These are phyloP conservation scores for Nettapus auritus DNA, from an alignment of 2,113 vertebrate species.

Conservation along the genomic window DNA sequence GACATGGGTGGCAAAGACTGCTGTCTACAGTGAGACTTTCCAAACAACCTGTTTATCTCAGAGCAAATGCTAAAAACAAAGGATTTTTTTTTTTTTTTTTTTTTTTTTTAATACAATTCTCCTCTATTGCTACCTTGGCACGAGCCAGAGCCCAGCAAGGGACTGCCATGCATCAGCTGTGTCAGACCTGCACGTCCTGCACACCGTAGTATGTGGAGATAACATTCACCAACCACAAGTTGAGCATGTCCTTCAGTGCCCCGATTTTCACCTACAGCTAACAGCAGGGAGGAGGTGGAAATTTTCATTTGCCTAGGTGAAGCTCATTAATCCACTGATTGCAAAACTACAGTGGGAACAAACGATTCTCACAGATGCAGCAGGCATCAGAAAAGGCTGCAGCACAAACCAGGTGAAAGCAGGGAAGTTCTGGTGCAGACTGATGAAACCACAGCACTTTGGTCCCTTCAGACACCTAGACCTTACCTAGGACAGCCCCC, in stretches of 20 bases:
- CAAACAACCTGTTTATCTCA: not conserved
- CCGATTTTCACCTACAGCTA: not conserved
- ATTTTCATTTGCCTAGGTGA: not conserved
- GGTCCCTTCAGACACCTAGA: not conserved
- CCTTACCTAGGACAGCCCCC: rapidly evolving
- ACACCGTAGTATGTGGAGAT: not conserved
- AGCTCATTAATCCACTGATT: not conserved
- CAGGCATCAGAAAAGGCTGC: not conserved
- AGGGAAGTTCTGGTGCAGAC: not conserved
- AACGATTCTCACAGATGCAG: not conserved
- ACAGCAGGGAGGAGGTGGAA: not conserved
- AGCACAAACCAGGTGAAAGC: not conserved
- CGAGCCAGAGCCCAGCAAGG: not conserved
- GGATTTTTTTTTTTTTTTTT: no score
- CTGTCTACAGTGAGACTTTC: not conserved
- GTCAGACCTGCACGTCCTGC: not conserved
- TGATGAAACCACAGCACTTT: not conserved
- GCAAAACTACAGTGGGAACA: not conserved
- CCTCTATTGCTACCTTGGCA: not conserved
- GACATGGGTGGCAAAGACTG: not conserved
- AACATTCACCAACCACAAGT: not conserved
- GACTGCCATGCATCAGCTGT: not conserved
- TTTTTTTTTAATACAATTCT: not conserved
- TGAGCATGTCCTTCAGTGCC: not conserved
- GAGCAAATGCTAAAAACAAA: not conserved